Base-by-base conservation (phyloP, 2,797 vertebrate genomes). In the Melanotaenia maccullochi region DNA sequence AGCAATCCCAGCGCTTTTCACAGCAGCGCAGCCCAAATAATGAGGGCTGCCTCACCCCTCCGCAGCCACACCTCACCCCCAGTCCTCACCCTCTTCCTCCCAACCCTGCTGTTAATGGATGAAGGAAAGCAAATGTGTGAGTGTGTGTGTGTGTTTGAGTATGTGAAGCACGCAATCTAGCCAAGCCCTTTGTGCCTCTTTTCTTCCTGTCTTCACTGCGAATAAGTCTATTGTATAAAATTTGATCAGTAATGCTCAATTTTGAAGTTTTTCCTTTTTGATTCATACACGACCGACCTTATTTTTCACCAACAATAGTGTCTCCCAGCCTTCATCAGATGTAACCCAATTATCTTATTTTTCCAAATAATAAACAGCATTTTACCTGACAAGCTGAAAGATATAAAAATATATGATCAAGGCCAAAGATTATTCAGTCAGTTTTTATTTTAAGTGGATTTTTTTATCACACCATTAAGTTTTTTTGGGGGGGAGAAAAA, bases 1-100 rank as follows among this genome's bases (percentile, higher is more conserved):
- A 94, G 91, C 94, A 94, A 94, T 94, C 92, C 92, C 89, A 87
- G 84, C 25, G 91, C 91, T 88, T 93, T 93, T 93, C 92, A 92
- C 85, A 90, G 92, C 84, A 28, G 86, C 82, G 65, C 83, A 87
- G 90, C 88, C 78, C 89, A 92, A 92, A 94, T 94, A 94, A 95
- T 94, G 92, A 94, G 90, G 64, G 61, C 76, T 75, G 74, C 81
- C 74, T 81, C 73, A 71, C 83, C 74, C 85, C 84, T 75, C 69
- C 79, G 55, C 73, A 68, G 63, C 85, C 78, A 82, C 82, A 75
- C 79, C 78, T 67, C 87, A 64, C 90, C 71, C 79, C 74, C 71
- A 54, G 60, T 74, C 86, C 84, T 73, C 71, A 78, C 82, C 73
- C 81, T 69, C 87, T 76, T 83, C 71, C 82, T 76, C 82, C 74